Evolutionary conservation across 1,140 invertebrate genomes (phyloP), one percentile per base, ranked within the genome.

Genomic region (Drosophila rufa): DNA sequence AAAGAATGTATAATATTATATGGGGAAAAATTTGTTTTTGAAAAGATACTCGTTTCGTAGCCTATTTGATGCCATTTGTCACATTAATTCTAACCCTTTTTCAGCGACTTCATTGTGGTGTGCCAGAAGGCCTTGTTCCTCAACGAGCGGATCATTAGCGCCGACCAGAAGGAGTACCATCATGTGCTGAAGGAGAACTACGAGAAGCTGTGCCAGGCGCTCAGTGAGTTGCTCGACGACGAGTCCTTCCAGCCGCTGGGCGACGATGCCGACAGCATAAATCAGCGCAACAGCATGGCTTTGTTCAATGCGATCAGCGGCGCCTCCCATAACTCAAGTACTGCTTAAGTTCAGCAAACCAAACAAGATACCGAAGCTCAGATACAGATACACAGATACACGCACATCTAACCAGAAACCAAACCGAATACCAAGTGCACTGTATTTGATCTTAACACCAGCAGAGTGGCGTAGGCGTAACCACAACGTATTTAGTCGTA

Each of bases 121-220:
- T 98, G 97, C 92, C 96, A 97, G 79, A 96, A 96, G 27, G 97
- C 97, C 0, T 92, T 98, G 33, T 96, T 98, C 92, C 94, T 98
- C 55, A 98, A 98, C 93, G 96, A 95, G 19, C 96, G 96, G 79
- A 94, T 98, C 51, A 97, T 98, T 76, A 95, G 95, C 42, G 95
- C 95, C 6, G 97, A 98, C 93, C 97, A 98, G 91, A 94, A 96
- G 27, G 96, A 98, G 81, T 99, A 99, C 89, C 98, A 99, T 90
- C 96, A 97, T 85, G 96, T 96, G 1, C 93, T 98, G 8, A 95
- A 96, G 80, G 94, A 95, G 38, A 98, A 98, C 92, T 98, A 97
- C 93, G 96, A 96, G 79, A 97, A 98, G 80, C 94, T 98, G 22
- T 97, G 96, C 66, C 94, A 95, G 60, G 96, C 95, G 45, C 94